Conservation (phyloP, 2,888 invertebrate genomes). For the Dioctria rufipes region DNA sequence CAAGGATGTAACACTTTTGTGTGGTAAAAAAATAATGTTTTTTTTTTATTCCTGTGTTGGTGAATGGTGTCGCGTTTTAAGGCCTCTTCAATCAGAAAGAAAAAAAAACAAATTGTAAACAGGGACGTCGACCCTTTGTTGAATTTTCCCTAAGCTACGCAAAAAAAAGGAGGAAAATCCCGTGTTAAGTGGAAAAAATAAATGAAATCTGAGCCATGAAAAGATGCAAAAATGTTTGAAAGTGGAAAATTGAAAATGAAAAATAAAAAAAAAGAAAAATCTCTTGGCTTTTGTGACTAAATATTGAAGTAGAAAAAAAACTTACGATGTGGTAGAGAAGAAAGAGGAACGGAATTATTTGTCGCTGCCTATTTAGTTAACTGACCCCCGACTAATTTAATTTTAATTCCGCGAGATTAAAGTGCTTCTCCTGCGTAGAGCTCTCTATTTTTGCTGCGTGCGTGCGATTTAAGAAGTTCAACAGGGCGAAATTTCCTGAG, state of each 20-base stretch:
- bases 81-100: no score
- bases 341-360: background rate
- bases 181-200: slow-evolving; percentile 31
- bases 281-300: slow-evolving; percentile 30
- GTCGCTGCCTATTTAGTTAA: background rate
- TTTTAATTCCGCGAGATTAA: slow-evolving; percentile 31
- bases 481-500: background rate
- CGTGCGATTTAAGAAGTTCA: background rate
- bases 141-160: background rate
- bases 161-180: slow-evolving; percentile 21
- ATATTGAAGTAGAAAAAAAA: background rate
- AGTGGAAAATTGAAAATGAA: slow-evolving; percentile 29
- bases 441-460: slow-evolving; percentile 9
- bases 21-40: background rate
- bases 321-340: background rate
- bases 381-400: slow-evolving; percentile 26
- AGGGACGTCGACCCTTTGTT: slow-evolving; percentile 25
- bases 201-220: slow-evolving; percentile 34
- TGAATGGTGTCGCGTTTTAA: background rate
- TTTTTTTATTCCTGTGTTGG: background rate
- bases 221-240: background rate
- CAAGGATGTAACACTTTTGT: slow-evolving; percentile 2
- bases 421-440: background rate
- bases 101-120: background rate
- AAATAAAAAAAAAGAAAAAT: slow-evolving; percentile 4